Percentiles rank a stretch among this genome's conserved stretches.
These are phyloP conservation scores for Sapayoa aenigma DNA, from an alignment of 2,113 vertebrate species.

Conservation along the genomic window DNA sequence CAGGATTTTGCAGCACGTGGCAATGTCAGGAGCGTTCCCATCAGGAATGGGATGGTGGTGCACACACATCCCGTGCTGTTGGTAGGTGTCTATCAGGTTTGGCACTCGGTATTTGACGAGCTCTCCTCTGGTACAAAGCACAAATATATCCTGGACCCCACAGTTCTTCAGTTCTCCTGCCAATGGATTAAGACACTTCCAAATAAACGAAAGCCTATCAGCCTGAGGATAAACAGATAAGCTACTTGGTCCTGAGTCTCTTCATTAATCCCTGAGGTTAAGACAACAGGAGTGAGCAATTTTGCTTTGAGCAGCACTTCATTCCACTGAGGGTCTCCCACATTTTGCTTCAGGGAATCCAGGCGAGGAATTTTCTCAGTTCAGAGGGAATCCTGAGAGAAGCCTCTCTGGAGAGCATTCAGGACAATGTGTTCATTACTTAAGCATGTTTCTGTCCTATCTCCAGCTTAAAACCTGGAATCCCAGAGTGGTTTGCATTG, in stretches of 20 bases:
- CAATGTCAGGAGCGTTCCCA: conserved; percentile 80
- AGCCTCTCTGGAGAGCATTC: neutral
- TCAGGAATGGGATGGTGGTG: conserved; percentile 85
- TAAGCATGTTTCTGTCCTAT: neutral
- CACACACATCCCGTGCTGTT: conserved; percentile 73
- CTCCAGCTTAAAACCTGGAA: neutral
- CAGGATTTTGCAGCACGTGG: conserved; percentile 81
- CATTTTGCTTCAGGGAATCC: neutral
- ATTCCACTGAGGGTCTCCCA: neutral
- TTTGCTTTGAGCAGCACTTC: neutral
- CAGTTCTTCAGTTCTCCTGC: conserved; percentile 85
- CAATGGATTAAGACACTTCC: neutral
- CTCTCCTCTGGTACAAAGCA: conserved; percentile 88
- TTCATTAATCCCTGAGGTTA: neutral
- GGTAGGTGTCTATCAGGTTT: conserved; percentile 82
- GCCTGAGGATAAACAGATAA: neutral
- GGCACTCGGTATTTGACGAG: conserved; percentile 86
- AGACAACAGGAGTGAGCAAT: neutral
- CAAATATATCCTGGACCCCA: conserved; percentile 86
- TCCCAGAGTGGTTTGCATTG: neutral
- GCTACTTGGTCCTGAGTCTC: neutral
- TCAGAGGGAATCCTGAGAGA: neutral
- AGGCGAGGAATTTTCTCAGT: neutral
- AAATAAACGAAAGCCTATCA: neutral
- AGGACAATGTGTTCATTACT: neutral